Evolutionary conservation across 2,888 invertebrate species (phyloP), one percentile per base, ranked within the genome.

Genomic region (Ischnus inquisitorius): DNA sequence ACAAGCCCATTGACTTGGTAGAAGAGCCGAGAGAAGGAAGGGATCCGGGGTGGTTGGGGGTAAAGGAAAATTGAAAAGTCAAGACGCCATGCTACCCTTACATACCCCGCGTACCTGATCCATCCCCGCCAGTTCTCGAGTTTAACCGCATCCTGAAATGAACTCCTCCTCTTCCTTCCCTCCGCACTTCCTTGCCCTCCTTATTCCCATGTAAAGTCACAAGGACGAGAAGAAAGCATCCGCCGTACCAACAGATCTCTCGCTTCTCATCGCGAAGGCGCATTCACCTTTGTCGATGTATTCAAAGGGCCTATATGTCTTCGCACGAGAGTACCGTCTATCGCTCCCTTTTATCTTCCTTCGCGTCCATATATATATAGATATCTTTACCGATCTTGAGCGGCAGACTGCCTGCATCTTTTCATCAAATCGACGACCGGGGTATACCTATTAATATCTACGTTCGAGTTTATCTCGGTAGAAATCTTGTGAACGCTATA

Each of bases 41-140:
- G 34, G 34, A 4, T 34, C 5, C 34, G 34, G 34, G 34, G 41
- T 34, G 28, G 48, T 48, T 25, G 69, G 67, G 41, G 75, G 51
- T 71, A 77, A 84, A 87, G 86, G 88, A 87, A 90, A 90, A 90
- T 90, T 89, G 90, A 89, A 90, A 90, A 90, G 90, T 90, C 88
- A 89, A 90, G 87, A 90, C 87, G 85, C 62, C 62, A 19, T 43
- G 57, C 4, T 34, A 25, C 48, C 43, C 62, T 64, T 39, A 64
- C 43, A 28, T 25, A 25, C 67, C 57, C 46, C 19, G n/a, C 48
- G 51, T 75, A 16, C 60, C n/a, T 43, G 77, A 51, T 51, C 62
- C 22, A 19, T 3, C 25, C 19, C 22, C 16, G 14, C 39, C 62
- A 65, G 60, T 74, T 75, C 76, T 76, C 65, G 16, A 79, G 80